Base-by-base conservation (phyloP, 1,140 invertebrate species). In the Microplitis demolitor region DNA sequence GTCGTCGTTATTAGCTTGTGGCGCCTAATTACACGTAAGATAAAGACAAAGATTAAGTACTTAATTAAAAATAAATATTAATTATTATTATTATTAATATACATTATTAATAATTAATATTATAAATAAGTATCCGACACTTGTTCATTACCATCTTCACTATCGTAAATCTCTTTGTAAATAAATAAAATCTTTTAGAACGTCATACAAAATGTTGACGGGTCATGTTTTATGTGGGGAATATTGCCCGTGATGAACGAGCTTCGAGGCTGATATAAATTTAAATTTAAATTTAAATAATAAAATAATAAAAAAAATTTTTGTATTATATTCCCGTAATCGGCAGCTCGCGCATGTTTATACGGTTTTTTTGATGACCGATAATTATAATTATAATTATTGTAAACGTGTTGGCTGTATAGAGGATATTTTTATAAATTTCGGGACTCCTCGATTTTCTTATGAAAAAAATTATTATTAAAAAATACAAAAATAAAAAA, bases 381-480 rank as follows among this genome's bases (percentile, higher is more conserved):
- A 53, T 71, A 66, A 35, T 69, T 54, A 54, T 54, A 54, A 64
- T 39, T 37, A 63, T 54, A 54, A 64, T 39, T 37, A 63, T 39
- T 39, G 35, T 63, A 64, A 61, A 66, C 63, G 45, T 14, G 24
- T 66, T 66, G 63, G 63, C 63, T 51, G 39, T 66, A 66, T 66
- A 72, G 63, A 72, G 53, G 35, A 72, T 72, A 72, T 72, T 72
- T 72, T 72, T 72, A 60, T 72, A 72, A 72, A 72, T 72, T 24
- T 72, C 53, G 70, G 63, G 70, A 50, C 58, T 72, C 71, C 64
- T 67, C 71, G 54, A 72, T 72, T 67, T 72, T 72, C n/a, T 62
- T 67, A 72, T 61, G 33, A 62, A n/a, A 72, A 72, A 45, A 53
- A 45, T 67, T 45, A 51, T 14, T 35, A 64, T 35, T n/a, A 64